Conservation (phyloP, 1,140 invertebrate genomes). For the fruit fly (Drosophila melanogaster) region DNA sequence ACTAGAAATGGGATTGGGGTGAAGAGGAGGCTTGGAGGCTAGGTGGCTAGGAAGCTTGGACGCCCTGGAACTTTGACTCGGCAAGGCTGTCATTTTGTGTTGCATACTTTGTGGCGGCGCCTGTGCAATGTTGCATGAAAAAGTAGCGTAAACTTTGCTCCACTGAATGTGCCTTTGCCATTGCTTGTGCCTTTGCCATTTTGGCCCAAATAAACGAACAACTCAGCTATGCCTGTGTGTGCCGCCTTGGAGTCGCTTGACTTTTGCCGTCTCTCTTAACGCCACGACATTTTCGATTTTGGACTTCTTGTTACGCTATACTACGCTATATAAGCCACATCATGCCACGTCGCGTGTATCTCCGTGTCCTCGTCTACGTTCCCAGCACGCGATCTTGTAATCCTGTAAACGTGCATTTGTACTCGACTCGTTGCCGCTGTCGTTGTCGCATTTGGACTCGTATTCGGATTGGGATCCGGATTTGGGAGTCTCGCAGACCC, state of each 20-base stretch:
- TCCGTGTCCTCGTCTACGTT: constrained; percentile 55
- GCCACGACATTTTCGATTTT: constrained; percentile 67
- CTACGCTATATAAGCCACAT: constrained; percentile 21
- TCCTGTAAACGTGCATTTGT: constrained; percentile 65
- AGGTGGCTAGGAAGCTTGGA: constrained; percentile 1
- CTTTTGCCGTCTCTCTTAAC: constrained; percentile 47
- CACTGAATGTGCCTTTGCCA: constrained; percentile 9
- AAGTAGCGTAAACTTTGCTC: constrained; percentile 76
- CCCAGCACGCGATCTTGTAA: constrained; percentile 72
- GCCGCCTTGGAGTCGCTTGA: constrained; percentile 60
- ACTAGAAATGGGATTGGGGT: constrained; percentile 15
- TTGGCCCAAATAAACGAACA: constrained; percentile 72
- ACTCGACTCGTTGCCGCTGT: constrained; percentile 28
- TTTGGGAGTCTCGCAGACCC: constrained; percentile 5
- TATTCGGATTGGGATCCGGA: constrained; percentile 4
- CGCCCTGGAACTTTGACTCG: constrained; percentile 54
- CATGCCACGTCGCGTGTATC: constrained; percentile 62
- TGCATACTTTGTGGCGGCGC: constrained; percentile 72
- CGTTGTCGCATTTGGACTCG: constrained; percentile 27
- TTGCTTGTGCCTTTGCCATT: constrained; percentile 12
- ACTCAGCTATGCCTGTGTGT: constrained; percentile 18
- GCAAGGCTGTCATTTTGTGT: constrained; percentile 75
- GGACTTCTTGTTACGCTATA: constrained; percentile 51
- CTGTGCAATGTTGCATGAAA: constrained; percentile 81
- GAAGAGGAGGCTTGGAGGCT: not conserved